These are phyloP conservation scores for Tenebrosternarchus preto DNA, from an alignment of 2,113 vertebrate species.

Conservation along the genomic window DNA sequence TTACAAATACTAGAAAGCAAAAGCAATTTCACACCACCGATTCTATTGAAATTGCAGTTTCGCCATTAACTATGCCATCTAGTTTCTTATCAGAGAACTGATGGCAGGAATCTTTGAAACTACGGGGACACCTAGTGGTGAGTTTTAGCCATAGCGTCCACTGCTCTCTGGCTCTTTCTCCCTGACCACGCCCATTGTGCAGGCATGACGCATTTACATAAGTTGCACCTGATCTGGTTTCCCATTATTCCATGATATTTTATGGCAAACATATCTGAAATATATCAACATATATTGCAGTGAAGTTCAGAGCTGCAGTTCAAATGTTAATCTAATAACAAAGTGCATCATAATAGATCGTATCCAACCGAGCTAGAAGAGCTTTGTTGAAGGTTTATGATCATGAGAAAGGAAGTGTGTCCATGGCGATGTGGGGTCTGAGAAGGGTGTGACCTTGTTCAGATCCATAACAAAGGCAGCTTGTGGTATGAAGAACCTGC, in stretches of 20 bases:
- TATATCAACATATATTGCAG: background rate
- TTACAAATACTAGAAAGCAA: background rate
- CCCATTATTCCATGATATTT: background rate
- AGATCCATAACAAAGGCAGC: background rate
- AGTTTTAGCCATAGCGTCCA: background rate
- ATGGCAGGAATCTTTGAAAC: conserved; percentile 51
- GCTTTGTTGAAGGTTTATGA: too few species aligned
- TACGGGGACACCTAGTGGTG: conserved; percentile 71
- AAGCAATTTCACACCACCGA: background rate
- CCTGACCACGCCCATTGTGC: conserved; percentile 1
- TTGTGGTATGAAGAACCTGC: background rate
- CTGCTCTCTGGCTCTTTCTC: background rate
- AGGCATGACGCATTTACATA: background rate
- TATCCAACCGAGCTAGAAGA: too few species aligned
- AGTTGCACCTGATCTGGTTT: background rate
- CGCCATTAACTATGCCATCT: conserved; percentile 1
- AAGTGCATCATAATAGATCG: too few species aligned
- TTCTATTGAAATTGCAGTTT: background rate
- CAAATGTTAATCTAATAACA: background rate
- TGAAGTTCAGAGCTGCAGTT: background rate
- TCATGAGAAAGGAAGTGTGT: background rate
- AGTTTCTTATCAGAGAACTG: conserved; percentile 8
- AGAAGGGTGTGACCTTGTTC: background rate
- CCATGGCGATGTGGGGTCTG: background rate
- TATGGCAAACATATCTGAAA: background rate